Conservation (phyloP, 2,113 vertebrate genomes). For the Electrona antarctica region DNA sequence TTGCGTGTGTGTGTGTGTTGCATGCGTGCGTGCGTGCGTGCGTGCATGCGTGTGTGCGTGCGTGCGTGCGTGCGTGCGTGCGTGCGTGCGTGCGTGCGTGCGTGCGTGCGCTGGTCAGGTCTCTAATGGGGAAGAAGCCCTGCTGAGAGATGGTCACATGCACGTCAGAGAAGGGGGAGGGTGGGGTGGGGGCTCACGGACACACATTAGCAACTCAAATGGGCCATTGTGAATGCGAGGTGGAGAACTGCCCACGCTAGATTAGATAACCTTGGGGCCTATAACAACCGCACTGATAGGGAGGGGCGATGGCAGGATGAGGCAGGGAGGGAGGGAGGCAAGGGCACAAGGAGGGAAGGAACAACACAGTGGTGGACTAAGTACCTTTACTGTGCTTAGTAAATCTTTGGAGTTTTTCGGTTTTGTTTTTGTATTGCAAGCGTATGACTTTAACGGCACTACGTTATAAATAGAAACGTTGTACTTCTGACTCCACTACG, state of each 20-base stretch:
- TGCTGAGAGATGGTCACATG: conserved; percentile 73
- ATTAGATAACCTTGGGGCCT: conserved; percentile 57
- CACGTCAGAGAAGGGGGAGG: conserved; percentile 59
- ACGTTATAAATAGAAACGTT: no score
- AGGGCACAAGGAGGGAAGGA: conserved; percentile 16
- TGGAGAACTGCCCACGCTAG: conserved; percentile 47
- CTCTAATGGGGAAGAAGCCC: conserved; percentile 70
- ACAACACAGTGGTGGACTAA: conserved; percentile 73
- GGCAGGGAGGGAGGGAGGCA: conserved; percentile 1
- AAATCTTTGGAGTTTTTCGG: no score
- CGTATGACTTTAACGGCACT: no score
- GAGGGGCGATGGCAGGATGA: conserved; percentile 3
- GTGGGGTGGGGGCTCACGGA: conserved; percentile 37
- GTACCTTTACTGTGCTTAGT: conserved; percentile 12
- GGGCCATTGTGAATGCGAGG: conserved; percentile 54
- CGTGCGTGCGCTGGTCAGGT: conserved; percentile 39
- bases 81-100: neutral
- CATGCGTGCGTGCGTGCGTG: neutral
- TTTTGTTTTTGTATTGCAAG: no score
- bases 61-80: neutral
- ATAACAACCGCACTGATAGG: conserved; percentile 15
- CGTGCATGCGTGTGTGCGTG: neutral
- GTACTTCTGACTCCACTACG: no score
- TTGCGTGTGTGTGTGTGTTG: neutral
- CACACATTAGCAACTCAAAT: conserved; percentile 51